Percentiles rank a stretch among this genome's conserved stretches.
phyloP scores from a whole-genome alignment of 2,113 vertebrate genomes.

The human region GRCh38 chr12:5417501-5418000 shows the following conservation, averaged over 20 bases:
- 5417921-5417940: neutral
- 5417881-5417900: neutral
- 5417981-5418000: neutral
- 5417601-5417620: neutral
- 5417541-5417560: neutral
- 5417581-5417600: neutral
- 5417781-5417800: neutral
- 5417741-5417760: neutral
- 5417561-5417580: neutral
- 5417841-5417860: neutral
- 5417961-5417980: neutral
- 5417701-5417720: too few relatives aligned
- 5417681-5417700: neutral
- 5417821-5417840: neutral
- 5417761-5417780: neutral
- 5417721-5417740: neutral
- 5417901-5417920: neutral
- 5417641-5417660: neutral
- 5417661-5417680: neutral
- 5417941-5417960: slow-evolving; percentile 2
- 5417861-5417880: neutral
- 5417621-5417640: neutral
- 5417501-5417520: neutral
- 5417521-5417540: neutral
- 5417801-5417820: neutral